Percentiles rank a stretch among this genome's conserved stretches.
Evolutionary conservation across 1,140 invertebrate genomes (phyloP).

Genomic region (Saxidomus purpurata): DNA sequence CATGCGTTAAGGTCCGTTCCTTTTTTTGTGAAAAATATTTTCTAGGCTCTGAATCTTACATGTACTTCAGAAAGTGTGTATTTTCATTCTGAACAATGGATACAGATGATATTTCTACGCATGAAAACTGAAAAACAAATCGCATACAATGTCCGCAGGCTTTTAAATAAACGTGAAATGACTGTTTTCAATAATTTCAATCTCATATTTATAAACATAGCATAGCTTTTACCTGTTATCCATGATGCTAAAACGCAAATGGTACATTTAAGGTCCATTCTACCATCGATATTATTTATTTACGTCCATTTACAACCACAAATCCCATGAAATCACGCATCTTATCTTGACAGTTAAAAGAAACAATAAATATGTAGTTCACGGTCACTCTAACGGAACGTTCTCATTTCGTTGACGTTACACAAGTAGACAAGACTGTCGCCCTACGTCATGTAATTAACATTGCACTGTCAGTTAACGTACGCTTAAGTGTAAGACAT

Average conservation of each 20-base stretch:
- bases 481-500: neutral
- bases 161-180: too few species aligned
- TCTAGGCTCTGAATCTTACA: too few species aligned
- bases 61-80: too few species aligned
- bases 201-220: too few species aligned
- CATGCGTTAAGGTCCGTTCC: too few species aligned
- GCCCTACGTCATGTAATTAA: neutral
- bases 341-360: neutral
- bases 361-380: neutral
- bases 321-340: neutral
- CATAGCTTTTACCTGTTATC: neutral
- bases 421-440: neutral
- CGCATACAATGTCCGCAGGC: too few species aligned
- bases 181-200: too few species aligned
- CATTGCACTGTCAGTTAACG: neutral
- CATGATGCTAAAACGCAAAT: neutral
- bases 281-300: neutral
- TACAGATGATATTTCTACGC: too few species aligned
- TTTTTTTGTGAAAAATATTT: too few species aligned
- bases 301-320: neutral
- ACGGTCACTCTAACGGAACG: slow-evolving; percentile 1
- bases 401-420: neutral
- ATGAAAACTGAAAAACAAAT: too few species aligned
- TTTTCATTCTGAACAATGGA: too few species aligned
- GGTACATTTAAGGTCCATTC: neutral